Conservation (phyloP, 1,140 invertebrate genomes). For the Pemphigus obesinymphae region DNA sequence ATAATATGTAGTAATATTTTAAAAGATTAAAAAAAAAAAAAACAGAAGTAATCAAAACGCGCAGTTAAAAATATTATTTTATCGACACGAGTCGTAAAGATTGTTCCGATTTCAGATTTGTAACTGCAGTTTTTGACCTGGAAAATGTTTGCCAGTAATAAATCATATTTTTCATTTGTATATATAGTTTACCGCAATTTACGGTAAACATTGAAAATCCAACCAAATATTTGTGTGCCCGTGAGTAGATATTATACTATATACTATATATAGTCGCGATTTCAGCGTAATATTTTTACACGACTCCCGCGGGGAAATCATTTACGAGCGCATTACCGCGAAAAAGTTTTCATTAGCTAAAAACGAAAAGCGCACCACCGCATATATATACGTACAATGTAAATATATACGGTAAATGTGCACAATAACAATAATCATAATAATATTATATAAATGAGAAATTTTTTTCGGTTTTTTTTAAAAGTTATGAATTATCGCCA, state of each 20-base stretch:
- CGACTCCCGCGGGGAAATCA: constrained; percentile 8
- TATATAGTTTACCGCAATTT: background rate
- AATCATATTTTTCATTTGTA: too few relatives aligned
- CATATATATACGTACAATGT: background rate
- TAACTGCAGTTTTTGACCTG: background rate
- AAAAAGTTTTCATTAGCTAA: constrained; percentile 27
- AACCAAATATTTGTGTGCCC: too few relatives aligned
- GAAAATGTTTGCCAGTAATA: background rate
- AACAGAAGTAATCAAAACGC: too few relatives aligned
- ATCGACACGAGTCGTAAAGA: too few relatives aligned
- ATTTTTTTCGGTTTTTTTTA: background rate
- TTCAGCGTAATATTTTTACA: background rate
- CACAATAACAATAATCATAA: background rate
- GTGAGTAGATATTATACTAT: too few relatives aligned
- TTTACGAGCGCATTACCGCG: background rate
- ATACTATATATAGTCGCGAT: background rate
- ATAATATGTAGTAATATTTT: too few relatives aligned
- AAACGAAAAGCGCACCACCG: background rate
- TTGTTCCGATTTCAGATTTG: too few relatives aligned
- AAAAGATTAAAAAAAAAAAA: too few relatives aligned
- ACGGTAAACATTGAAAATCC: background rate
- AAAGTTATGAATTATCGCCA: background rate
- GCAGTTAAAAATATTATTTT: too few relatives aligned
- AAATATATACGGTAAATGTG: too few relatives aligned
- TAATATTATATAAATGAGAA: background rate